Conservation (phyloP, 1,140 invertebrate genomes). For the Phortica variegata region DNA sequence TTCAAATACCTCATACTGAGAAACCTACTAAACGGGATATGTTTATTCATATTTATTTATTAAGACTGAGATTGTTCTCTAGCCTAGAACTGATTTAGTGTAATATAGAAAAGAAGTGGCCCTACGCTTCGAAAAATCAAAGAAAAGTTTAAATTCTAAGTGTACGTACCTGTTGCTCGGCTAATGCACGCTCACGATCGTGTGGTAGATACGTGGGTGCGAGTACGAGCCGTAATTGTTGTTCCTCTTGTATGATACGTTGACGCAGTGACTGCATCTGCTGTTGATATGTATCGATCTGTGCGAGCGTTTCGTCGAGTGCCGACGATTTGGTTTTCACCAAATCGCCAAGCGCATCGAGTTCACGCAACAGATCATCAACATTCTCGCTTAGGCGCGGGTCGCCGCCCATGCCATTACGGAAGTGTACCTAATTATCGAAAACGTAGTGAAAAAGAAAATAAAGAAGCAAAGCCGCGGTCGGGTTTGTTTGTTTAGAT, state of each 20-base stretch:
- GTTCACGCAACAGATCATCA: constrained; percentile 66
- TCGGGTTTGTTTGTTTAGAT: neutral
- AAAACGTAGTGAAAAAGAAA: constrained; percentile 4
- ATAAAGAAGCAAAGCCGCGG: neutral
- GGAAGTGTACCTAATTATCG: constrained; percentile 75
- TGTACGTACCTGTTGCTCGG: constrained; percentile 88
- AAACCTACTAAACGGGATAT: too few species aligned
- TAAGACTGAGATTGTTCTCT: too few species aligned
- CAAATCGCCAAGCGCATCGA: constrained; percentile 64
- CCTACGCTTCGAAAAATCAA: too few species aligned
- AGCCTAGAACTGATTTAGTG: too few species aligned
- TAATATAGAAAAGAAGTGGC: too few species aligned
- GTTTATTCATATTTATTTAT: too few species aligned
- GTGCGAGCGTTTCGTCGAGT: constrained; percentile 76
- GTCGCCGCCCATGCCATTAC: constrained; percentile 77
- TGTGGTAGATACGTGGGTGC: constrained; percentile 79
- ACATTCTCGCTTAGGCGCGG: constrained; percentile 72
- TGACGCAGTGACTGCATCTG: constrained; percentile 83
- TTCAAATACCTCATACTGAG: too few species aligned
- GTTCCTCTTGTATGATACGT: constrained; percentile 81
- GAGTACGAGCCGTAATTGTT: constrained; percentile 76
- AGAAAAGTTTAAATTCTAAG: neutral
- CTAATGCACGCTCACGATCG: constrained; percentile 78
- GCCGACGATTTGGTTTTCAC: constrained; percentile 72
- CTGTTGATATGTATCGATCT: constrained; percentile 85